A percentile compares a stretch with the other conserved stretches of the same genome.
These are phyloP conservation scores for Thereva unica DNA, from an alignment of 2,888 invertebrate genomes.

Conservation along the genomic window DNA sequence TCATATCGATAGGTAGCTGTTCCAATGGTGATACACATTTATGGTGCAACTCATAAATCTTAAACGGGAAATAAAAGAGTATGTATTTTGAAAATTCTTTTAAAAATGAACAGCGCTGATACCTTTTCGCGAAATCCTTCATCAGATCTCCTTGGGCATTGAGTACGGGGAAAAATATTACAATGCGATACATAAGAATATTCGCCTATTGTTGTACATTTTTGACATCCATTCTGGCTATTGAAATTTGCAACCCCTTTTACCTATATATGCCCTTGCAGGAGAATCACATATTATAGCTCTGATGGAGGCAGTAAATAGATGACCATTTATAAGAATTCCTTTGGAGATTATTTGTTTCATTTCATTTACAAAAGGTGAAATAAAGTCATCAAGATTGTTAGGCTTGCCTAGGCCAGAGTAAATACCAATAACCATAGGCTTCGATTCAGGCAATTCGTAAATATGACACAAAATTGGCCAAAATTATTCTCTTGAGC, in stretches of 20 bases:
- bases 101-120: too few relatives aligned
- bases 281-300: slow-evolving; percentile 18
- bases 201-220: slow-evolving; percentile 43
- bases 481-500: slow-evolving; percentile 16
- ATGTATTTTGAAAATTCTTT: too few relatives aligned
- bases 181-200: slow-evolving; percentile 43
- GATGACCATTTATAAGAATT: slow-evolving; percentile 11
- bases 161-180: slow-evolving; percentile 40
- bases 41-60: too few relatives aligned
- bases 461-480: slow-evolving; percentile 9
- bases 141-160: slow-evolving; percentile 42
- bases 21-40: slow-evolving; percentile 35
- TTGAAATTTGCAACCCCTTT: slow-evolving; percentile 27
- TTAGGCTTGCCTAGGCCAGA: slow-evolving; percentile 5
- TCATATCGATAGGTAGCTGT: slow-evolving; percentile 14
- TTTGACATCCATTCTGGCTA: slow-evolving; percentile 42
- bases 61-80: too few relatives aligned
- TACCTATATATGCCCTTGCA: slow-evolving; percentile 15
- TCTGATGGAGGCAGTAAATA: slow-evolving; percentile 15
- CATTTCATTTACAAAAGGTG: too few relatives aligned
- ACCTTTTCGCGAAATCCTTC: slow-evolving; percentile 41
- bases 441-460: slow-evolving; percentile 18
- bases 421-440: slow-evolving; percentile 23
- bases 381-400: too few relatives aligned
- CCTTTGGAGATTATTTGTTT: too few relatives aligned